Base-by-base conservation (phyloP, 1,140 invertebrate genomes). In the Listronotus bonariensis region DNA sequence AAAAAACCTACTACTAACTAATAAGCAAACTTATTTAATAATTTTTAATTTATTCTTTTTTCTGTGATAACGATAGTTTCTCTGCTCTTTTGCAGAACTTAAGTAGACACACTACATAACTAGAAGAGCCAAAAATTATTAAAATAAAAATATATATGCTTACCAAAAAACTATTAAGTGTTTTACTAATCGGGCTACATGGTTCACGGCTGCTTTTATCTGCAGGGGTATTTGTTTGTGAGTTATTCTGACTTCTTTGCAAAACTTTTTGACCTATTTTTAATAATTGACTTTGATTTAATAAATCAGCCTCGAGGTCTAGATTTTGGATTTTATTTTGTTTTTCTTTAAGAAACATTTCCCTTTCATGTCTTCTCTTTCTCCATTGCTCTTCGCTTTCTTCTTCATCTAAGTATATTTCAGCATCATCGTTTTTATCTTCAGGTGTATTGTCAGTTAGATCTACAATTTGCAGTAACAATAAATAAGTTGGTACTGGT, bases 311-410 rank as follows among this genome's bases (percentile, higher is more conserved):
- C 10, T 69, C 62, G 6, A 38, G 14, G 17, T 55, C 49, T 9
- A 61, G 31, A 15, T 42, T 18, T 70, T 68, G 57, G 54, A 34
- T 57, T 65, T 63, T 60, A 20, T 56, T 20, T 15, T 57, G 43
- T 67, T 66, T 64, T 78, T 86, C 79, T 65, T 84, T 80, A 6
- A 90, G 74, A 74, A 87, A 89, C 66, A 86, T 83, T 78, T 89
- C 85, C 58, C 88, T 80, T 71, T 89, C 86, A 38, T 86, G 82
- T 67, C 87, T 79, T 61, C 83, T 81, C 75, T 88, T 88, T 69
- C 88, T 82, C 83, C 88, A 87, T 58, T 88, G 83, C 56, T 85
- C 80, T 72, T 90, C 89, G 40, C 86, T 86, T 67, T 87, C 87
- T 31, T 85, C 84, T 17, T 88, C 86, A 34, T 87, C 85, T 3